A percentile compares a stretch with the other conserved stretches of the same genome.
Evolutionary conservation across 1,140 invertebrate species (phyloP).

Genomic region (Gerris buenoi): DNA sequence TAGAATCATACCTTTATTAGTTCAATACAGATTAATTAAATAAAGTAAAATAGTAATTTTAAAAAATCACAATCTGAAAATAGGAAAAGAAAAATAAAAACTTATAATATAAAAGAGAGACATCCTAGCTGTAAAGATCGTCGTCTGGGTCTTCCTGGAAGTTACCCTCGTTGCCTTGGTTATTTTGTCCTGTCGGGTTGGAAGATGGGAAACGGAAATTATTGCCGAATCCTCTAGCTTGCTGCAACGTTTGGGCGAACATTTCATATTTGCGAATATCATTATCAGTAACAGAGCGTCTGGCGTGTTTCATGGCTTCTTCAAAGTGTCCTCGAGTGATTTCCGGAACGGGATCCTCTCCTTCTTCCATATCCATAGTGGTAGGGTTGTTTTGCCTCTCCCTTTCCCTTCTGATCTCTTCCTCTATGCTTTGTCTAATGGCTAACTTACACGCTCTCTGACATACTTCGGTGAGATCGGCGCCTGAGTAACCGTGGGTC

Average conservation of each 20-base stretch:
- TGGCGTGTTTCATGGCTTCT: slow-evolving; percentile 97
- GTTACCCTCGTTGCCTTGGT: slow-evolving; percentile 52
- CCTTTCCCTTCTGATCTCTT: slow-evolving; percentile 37
- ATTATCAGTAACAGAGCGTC: slow-evolving; percentile 98
- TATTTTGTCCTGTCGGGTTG: slow-evolving; percentile 41
- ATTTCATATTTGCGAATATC: slow-evolving; percentile 99
- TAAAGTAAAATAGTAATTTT: not conserved
- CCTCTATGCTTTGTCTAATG: slow-evolving; percentile 92
- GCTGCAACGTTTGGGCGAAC: slow-evolving; percentile 98
- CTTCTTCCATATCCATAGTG: slow-evolving; percentile 63
- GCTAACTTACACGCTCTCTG: slow-evolving; percentile 96
- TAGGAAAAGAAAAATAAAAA: not conserved
- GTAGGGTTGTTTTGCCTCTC: not conserved
- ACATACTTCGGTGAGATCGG: slow-evolving; percentile 97
- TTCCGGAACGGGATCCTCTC: slow-evolving; percentile 95
- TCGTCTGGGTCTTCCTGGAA: slow-evolving; percentile 75
- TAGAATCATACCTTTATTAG: not conserved
- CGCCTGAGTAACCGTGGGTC: slow-evolving; percentile 94
- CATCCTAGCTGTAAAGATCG: slow-evolving; percentile 78
- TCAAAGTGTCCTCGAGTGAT: slow-evolving; percentile 95
- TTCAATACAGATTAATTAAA: not conserved
- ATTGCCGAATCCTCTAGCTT: slow-evolving; percentile 94
- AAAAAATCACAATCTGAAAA: not conserved
- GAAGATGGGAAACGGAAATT: slow-evolving; percentile 65
- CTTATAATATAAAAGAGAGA: not conserved